Conservation (phyloP, 35 echinoderm and acorn worm species). For the Heliocidaris tuberculata region DNA sequence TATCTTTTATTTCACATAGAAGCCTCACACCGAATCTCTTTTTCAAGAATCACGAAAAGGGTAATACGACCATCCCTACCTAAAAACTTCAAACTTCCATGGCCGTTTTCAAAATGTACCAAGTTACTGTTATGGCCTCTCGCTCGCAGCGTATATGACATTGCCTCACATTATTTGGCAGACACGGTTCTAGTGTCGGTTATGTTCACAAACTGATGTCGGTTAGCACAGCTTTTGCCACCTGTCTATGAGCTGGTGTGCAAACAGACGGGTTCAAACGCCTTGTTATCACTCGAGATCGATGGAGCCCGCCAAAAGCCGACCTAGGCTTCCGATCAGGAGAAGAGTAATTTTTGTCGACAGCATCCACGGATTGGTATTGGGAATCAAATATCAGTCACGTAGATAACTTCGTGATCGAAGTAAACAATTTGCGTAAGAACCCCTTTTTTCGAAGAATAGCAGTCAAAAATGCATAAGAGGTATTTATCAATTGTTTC, state of each 20-base stretch:
- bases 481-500: background rate
- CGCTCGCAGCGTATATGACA: no score
- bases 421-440: background rate
- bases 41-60: no score
- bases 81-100: no score
- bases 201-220: background rate
- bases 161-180: no score
- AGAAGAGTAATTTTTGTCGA: background rate
- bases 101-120: no score
- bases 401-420: background rate
- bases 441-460: background rate
- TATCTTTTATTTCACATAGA: no score
- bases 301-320: background rate
- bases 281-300: slow-evolving; percentile 8
- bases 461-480: background rate
- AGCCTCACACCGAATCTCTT: no score
- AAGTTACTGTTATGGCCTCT: no score
- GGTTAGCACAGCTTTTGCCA: background rate
- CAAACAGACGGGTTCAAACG: background rate
- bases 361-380: background rate
- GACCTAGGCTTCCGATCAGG: background rate
- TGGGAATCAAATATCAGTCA: background rate
- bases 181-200: background rate
- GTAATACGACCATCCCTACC: no score
- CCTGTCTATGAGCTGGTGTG: background rate